Conservation (phyloP, 2,888 invertebrate species). For the Ligdia adustata region DNA sequence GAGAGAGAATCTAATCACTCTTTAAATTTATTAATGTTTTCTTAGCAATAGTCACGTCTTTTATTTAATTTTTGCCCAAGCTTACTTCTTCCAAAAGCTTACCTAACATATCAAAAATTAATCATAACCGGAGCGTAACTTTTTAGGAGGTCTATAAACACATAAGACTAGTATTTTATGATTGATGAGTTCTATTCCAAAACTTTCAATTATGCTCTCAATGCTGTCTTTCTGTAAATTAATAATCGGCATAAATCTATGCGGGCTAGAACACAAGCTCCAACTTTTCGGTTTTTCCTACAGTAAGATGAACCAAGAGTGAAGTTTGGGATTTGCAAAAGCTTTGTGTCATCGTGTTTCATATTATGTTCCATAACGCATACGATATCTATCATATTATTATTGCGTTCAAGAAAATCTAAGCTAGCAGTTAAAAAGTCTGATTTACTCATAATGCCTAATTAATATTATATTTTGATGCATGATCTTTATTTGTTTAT, state of each 20-base stretch:
- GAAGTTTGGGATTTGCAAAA: no score
- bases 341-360: no score
- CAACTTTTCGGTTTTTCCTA: no score
- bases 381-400: no score
- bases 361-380: no score
- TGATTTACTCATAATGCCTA: no score
- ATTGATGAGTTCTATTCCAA: neutral
- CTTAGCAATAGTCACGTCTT: neutral
- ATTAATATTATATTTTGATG: no score
- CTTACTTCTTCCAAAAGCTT: neutral
- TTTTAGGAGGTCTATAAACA: neutral
- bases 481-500: no score
- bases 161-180: neutral
- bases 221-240: neutral
- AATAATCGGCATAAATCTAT: neutral
- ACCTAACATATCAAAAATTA: neutral
- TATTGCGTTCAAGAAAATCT: no score
- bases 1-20: neutral
- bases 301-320: no score
- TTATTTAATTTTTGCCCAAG: neutral
- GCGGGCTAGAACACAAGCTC: neutral
- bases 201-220: neutral
- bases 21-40: slow-evolving; percentile 1
- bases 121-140: neutral
- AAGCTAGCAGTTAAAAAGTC: no score